Conservation (phyloP, 2,113 vertebrate genomes). For the Microcebus ravelobensis region DNA sequence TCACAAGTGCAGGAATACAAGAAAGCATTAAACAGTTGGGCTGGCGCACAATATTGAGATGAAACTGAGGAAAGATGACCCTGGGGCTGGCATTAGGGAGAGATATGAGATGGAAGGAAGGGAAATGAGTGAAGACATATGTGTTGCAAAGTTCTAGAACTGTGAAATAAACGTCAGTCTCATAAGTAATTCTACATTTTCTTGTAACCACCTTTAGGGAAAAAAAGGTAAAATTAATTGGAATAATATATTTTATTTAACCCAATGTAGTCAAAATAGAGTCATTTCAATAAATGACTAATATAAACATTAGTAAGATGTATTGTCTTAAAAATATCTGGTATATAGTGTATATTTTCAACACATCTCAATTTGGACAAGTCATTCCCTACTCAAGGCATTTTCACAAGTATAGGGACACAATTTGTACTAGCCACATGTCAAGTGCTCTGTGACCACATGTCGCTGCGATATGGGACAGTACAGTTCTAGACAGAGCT, state of each 20-base stretch:
- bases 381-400: neutral
- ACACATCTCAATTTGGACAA: neutral
- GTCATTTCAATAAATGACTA: neutral
- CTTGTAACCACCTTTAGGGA: neutral
- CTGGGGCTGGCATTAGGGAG: neutral
- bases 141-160: neutral
- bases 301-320: neutral
- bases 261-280: neutral
- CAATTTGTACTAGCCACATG: neutral
- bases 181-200: neutral
- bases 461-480: neutral
- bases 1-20: neutral
- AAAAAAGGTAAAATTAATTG: neutral
- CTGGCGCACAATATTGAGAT: neutral
- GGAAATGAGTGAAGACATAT: neutral
- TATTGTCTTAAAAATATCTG: neutral
- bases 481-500: neutral
- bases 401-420: too few relatives aligned
- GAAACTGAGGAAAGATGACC: neutral
- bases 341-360: neutral
- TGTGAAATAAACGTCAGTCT: neutral
- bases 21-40: neutral
- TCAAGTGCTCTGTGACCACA: neutral
- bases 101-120: neutral
- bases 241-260: neutral